Evolutionary conservation across 1,140 invertebrate genomes (phyloP).

Genomic region (Drosophila ananassae): DNA sequence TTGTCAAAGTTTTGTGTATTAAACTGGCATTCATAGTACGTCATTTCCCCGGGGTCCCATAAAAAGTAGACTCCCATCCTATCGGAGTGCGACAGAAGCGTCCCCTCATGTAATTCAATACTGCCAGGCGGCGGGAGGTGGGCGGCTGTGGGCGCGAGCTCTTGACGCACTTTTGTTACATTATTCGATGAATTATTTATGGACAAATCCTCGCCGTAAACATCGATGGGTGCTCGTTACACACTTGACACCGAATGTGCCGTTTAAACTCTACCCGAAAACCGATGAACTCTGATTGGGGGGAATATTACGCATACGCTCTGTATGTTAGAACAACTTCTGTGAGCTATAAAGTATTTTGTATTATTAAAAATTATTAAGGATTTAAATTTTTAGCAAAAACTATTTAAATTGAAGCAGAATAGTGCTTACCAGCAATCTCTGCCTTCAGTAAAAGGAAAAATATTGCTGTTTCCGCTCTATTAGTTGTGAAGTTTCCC

Average conservation of each 20-base stretch:
- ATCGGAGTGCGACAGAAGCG: constrained; percentile 24
- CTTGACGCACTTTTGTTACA: constrained; percentile 59
- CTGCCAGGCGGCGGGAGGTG: not conserved
- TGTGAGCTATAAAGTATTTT: too few species aligned
- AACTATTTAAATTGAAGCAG: too few species aligned
- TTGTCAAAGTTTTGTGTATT: constrained; percentile 73
- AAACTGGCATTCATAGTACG: constrained; percentile 74
- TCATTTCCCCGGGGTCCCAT: constrained; percentile 72
- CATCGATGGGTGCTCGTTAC: constrained; percentile 58
- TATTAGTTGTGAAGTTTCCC: constrained; percentile 23
- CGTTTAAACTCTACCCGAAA: constrained; percentile 33
- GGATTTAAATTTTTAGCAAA: too few species aligned
- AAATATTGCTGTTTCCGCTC: constrained; percentile 28
- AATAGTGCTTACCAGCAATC: too few species aligned
- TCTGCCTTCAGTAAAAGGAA: too few species aligned
- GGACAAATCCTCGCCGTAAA: constrained; percentile 55
- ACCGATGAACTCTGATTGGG: constrained; percentile 28
- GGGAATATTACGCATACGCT: constrained; percentile 52
- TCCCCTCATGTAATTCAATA: constrained; percentile 52
- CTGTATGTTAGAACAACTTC: not conserved
- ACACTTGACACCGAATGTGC: constrained; percentile 53
- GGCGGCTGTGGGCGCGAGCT: constrained; percentile 23
- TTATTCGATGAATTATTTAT: constrained; percentile 73
- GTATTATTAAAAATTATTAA: too few species aligned
- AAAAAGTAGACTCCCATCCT: constrained; percentile 56